phyloP scores from a whole-genome alignment of 1,140 invertebrate genomes.

The Muscidifurax raptorellus region DNA sequence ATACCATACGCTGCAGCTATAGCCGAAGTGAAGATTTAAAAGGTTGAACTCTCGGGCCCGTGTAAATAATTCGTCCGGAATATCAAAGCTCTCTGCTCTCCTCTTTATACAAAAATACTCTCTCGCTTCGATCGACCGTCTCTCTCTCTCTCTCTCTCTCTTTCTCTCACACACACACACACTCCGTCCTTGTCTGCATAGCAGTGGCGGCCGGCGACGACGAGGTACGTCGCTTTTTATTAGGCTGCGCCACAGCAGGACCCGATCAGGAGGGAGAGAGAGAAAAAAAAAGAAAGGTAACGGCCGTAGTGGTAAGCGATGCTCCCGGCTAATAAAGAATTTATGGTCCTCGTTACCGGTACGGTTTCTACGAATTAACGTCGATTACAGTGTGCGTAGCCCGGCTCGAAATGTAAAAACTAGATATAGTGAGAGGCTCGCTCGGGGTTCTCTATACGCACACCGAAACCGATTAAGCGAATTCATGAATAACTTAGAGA shows the following conservation, averaged over 20 bases:
- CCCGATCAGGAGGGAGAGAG: slow-evolving; percentile 11
- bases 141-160: no score
- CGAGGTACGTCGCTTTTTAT: slow-evolving; percentile 42
- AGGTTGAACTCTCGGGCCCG: slow-evolving; percentile 24
- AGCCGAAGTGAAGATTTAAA: slow-evolving; percentile 29
- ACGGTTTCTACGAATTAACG: slow-evolving; percentile 74
- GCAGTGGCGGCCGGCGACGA: neutral
- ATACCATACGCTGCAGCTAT: neutral
- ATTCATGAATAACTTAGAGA: slow-evolving; percentile 75
- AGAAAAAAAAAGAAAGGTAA: slow-evolving; percentile 47
- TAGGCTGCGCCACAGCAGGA: slow-evolving; percentile 34
- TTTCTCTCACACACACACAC: no score
- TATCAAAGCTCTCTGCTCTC: neutral
- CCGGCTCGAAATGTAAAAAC: slow-evolving; percentile 69
- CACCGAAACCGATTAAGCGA: slow-evolving; percentile 73
- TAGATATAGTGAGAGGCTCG: slow-evolving; percentile 61
- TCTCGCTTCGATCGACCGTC: neutral
- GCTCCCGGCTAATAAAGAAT: slow-evolving; percentile 72
- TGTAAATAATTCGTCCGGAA: slow-evolving; percentile 40
- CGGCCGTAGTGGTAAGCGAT: slow-evolving; percentile 52
- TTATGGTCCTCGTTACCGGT: slow-evolving; percentile 73
- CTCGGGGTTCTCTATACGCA: slow-evolving; percentile 25
- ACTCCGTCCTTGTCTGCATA: neutral
- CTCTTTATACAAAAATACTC: neutral
- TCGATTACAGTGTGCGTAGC: slow-evolving; percentile 66